Percentiles rank a stretch among this genome's conserved stretches.
phyloP scores from a whole-genome alignment of 2,888 invertebrate species.

The Temnothorax unifasciatus region DNA sequence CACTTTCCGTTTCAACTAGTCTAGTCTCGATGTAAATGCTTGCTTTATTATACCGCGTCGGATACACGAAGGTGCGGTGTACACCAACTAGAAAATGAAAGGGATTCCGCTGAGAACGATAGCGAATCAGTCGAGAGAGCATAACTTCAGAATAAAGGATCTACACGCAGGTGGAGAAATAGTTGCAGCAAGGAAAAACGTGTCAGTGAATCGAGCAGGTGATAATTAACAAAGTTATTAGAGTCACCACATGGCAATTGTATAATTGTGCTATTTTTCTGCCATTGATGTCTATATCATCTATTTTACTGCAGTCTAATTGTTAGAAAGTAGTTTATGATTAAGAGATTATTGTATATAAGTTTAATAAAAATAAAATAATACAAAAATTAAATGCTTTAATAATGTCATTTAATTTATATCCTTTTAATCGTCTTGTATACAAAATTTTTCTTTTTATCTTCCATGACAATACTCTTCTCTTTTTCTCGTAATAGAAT shows the following conservation, averaged over 20 bases:
- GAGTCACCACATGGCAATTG: not conserved
- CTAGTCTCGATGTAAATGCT: slow-evolving; percentile 53
- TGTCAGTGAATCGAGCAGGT: slow-evolving; percentile 18
- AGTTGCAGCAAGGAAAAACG: slow-evolving; percentile 15
- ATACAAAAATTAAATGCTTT: not conserved
- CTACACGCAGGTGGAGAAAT: slow-evolving; percentile 42
- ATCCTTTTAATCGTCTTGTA: not conserved
- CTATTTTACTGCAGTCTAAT: not conserved
- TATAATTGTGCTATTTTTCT: not conserved
- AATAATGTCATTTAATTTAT: not conserved
- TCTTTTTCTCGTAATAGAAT: not conserved
- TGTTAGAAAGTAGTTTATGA: not conserved
- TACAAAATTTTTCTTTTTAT: not conserved
- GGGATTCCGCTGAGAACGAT: slow-evolving; percentile 50
- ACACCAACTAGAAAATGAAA: slow-evolving; percentile 67
- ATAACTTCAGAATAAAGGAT: not conserved
- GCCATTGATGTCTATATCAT: not conserved
- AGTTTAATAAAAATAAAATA: not conserved
- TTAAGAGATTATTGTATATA: not conserved
- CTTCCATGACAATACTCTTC: not conserved
- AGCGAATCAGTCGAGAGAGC: slow-evolving; percentile 44
- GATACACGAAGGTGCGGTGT: slow-evolving; percentile 33
- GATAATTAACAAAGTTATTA: slow-evolving; percentile 10
- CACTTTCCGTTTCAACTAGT: slow-evolving; percentile 65
- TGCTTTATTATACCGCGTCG: slow-evolving; percentile 49